phyloP scores from a whole-genome alignment of 2,113 vertebrate species.

The Eulemur macaco region DNA sequence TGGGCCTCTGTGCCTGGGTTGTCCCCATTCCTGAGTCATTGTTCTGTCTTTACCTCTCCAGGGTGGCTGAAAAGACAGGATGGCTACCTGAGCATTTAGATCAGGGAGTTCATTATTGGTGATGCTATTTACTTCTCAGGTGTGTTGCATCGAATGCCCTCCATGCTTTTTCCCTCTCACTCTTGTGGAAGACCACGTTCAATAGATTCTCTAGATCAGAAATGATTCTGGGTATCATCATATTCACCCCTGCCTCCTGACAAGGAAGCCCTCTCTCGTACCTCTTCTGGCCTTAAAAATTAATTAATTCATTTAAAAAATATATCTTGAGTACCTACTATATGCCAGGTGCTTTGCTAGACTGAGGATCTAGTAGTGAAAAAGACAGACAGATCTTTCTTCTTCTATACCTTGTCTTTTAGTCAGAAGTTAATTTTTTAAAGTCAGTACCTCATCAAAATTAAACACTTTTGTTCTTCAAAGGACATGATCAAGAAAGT shows the following conservation, averaged over 20 bases:
- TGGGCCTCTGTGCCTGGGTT: not conserved
- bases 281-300: not conserved
- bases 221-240: not conserved
- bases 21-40: not conserved
- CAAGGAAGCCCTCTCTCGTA: not conserved
- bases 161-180: not conserved
- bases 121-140: not conserved
- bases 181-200: not conserved
- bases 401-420: slow-evolving; percentile 27
- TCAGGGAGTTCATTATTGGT: not conserved
- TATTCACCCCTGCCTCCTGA: not conserved
- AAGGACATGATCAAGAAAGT: not conserved
- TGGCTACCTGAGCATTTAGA: not conserved
- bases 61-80: not conserved
- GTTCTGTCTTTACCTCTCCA: slow-evolving; percentile 28
- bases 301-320: not conserved
- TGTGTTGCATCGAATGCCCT: not conserved
- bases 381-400: not conserved
- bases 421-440: slow-evolving; percentile 16
- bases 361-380: not conserved
- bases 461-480: not conserved
- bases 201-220: not conserved
- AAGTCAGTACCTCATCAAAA: slow-evolving; percentile 5
- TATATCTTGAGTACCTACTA: not conserved
- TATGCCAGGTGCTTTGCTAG: not conserved